A percentile compares a stretch with the other conserved stretches of the same genome.
Evolutionary conservation across 2,888 invertebrate genomes (phyloP).

Genomic region (Hyles lineata): DNA sequence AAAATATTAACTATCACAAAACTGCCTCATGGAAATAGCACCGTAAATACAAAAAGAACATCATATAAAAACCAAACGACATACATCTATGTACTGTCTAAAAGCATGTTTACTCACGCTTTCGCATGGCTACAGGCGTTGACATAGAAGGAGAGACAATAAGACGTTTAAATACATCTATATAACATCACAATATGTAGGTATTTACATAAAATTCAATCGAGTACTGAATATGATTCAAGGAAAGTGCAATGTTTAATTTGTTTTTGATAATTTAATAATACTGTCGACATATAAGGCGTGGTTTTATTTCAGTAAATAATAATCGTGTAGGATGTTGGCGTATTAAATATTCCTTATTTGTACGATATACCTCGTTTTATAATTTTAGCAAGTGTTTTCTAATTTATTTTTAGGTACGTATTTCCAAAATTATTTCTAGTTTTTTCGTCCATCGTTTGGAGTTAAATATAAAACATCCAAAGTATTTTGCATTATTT

Average conservation of each 20-base stretch:
- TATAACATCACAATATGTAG: slow-evolving; percentile 51
- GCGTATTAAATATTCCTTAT: neutral
- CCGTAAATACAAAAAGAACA: slow-evolving; percentile 28
- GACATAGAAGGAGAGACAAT: slow-evolving; percentile 81
- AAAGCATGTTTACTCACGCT: slow-evolving; percentile 83
- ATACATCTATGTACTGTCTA: slow-evolving; percentile 67
- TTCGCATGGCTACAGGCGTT: slow-evolving; percentile 83
- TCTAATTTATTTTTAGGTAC: too few species aligned
- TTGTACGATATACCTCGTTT: too few species aligned
- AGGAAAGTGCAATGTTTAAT: slow-evolving; percentile 46
- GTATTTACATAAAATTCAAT: slow-evolving; percentile 32
- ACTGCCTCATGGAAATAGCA: slow-evolving; percentile 3
- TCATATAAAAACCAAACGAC: slow-evolving; percentile 58
- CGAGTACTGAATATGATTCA: slow-evolving; percentile 32
- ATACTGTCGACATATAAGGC: slow-evolving; percentile 34
- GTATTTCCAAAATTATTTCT: too few species aligned
- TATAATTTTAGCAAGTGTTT: too few species aligned
- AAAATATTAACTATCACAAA: neutral
- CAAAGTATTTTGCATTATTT: too few species aligned
- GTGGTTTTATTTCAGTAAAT: neutral
- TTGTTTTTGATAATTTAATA: slow-evolving; percentile 2
- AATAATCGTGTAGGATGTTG: neutral
- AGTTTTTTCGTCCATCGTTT: too few species aligned
- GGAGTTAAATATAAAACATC: too few species aligned
- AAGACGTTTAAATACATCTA: slow-evolving; percentile 73